Evolutionary conservation across 2,888 invertebrate species (phyloP), one percentile per base, ranked within the genome.

Genomic region (Augiades crinisus): DNA sequence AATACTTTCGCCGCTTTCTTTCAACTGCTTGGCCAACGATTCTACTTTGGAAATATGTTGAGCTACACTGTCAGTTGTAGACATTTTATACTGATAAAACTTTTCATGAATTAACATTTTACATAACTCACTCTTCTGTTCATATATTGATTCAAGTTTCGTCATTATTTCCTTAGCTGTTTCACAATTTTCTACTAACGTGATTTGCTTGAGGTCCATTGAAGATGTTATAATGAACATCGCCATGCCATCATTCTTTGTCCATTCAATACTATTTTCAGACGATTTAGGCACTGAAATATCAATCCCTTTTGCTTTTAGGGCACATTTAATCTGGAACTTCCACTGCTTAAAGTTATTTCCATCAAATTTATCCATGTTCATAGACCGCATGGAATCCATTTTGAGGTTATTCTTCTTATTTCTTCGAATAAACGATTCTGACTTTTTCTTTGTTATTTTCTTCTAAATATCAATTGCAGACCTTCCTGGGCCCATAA

Each of bases 21-120:
- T 59, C 0, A 64, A 14, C 30, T 63, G 61, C 36, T 65, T 56
- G 0, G 64, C 64, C 8, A 67, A 41, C 0, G 0, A 58, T 58
- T 64, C 64, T 0, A 63, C 60, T 33, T 61, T 64, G 0, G 60
- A 53, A 0, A 65, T 55, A 30, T 65, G 62, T 49, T 66, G 62
- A 4, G 65, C 65, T 0, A 65, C 34, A 4, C 27, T 62, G 19
- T 67, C 62, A 44, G 2, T 13, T 12, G 47, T 8, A 7, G 31
- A 47, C 58, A 62, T 61, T 46, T 53, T 63, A 53, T 67, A 67
- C 30, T 59, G 53, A 22, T 59, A 57, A 50, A 57, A 56, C 5
- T 10, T 30, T 41, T 61, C 55, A 47, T 56, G 57, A n/a, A 57
- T 33, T 17, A 57, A 13, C 55, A 55, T 55, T 55, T 60, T 60